A percentile compares a stretch with the other conserved stretches of the same genome.
These are phyloP conservation scores for Thalassarche chlororhynchos DNA, from an alignment of 2,113 vertebrate genomes.

Conservation along the genomic window DNA sequence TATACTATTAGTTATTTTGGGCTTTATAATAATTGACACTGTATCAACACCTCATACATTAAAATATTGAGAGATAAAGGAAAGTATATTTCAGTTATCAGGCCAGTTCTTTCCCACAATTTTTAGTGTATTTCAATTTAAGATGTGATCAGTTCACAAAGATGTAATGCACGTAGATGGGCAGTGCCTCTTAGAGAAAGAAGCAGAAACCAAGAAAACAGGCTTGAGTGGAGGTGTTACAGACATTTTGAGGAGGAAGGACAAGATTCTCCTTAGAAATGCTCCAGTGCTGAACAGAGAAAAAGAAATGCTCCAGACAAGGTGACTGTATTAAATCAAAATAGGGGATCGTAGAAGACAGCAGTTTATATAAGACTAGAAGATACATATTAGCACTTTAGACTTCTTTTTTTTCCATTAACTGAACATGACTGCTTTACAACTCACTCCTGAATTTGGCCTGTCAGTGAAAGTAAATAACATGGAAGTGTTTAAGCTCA, in stretches of 20 bases:
- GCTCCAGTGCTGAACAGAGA: neutral
- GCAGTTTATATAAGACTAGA: neutral
- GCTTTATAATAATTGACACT: neutral
- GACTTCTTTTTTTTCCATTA: neutral
- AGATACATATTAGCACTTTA: neutral
- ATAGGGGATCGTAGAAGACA: neutral
- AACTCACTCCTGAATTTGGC: neutral
- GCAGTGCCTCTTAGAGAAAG: neutral
- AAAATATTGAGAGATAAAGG: neutral
- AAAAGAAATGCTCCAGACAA: neutral
- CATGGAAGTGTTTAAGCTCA: neutral
- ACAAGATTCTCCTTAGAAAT: neutral
- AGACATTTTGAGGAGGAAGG: neutral
- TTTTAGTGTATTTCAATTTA: neutral
- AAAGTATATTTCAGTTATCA: neutral
- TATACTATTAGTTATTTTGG: neutral
- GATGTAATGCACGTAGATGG: neutral
- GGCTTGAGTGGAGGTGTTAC: neutral
- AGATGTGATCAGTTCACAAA: neutral
- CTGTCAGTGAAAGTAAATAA: neutral
- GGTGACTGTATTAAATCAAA: neutral
- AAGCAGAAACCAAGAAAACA: neutral
- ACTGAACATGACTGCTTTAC: neutral
- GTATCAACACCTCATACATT: neutral
- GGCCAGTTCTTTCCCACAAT: neutral